Conservation (phyloP, 2,888 invertebrate genomes). For the Iphiclides podalirius region DNA sequence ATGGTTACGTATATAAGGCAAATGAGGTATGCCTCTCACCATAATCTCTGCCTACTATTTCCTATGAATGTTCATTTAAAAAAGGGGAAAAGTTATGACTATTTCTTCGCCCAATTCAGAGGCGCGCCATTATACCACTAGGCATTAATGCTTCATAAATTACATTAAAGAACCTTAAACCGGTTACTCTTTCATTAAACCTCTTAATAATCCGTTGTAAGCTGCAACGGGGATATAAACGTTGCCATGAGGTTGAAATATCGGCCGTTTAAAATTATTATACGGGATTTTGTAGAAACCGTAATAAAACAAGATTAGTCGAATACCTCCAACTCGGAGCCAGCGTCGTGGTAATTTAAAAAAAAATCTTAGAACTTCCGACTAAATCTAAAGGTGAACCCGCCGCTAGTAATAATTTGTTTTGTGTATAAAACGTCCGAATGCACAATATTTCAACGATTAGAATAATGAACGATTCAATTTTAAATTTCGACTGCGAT, state of each 20-base stretch:
- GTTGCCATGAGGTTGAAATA: slow-evolving; percentile 5
- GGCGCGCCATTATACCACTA: background rate
- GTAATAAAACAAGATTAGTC: slow-evolving; percentile 10
- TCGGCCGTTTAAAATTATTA: slow-evolving; percentile 16
- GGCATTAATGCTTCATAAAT: background rate
- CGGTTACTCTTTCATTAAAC: background rate
- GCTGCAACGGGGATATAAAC: background rate
- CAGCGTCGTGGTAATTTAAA: background rate
- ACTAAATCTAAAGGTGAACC: slow-evolving; percentile 1
- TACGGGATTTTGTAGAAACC: slow-evolving; percentile 5
- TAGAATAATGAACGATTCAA: slow-evolving; percentile 28
- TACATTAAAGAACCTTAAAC: background rate
- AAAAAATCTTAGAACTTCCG: slow-evolving; percentile 1
- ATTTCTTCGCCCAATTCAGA: too few relatives aligned
- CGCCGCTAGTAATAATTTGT: slow-evolving; percentile 1
- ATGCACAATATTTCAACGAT: slow-evolving; percentile 25
- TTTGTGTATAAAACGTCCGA: slow-evolving; percentile 22
- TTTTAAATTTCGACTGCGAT: slow-evolving; percentile 23
- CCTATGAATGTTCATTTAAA: too few relatives aligned
- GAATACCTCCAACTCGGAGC: background rate
- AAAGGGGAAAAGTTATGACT: too few relatives aligned
- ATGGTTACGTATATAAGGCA: too few relatives aligned
- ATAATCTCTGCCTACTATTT: too few relatives aligned
- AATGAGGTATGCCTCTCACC: too few relatives aligned
- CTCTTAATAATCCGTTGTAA: background rate